phyloP scores from a whole-genome alignment of 2,113 vertebrate genomes.

The Geothlypis trichas region DNA sequence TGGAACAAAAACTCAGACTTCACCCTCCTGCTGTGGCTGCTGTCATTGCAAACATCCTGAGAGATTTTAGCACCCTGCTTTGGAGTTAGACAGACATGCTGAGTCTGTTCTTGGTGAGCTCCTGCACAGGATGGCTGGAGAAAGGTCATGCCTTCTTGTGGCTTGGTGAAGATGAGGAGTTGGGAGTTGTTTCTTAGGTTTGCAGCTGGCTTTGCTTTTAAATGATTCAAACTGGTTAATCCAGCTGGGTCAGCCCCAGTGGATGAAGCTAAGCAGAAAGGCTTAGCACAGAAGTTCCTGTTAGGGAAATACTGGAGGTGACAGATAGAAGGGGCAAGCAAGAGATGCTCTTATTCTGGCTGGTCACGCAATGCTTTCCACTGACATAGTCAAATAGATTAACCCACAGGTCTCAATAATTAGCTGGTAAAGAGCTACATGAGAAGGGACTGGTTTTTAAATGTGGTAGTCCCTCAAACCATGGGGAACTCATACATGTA shows the following conservation, averaged over 20 bases:
- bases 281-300: background rate
- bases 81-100: rapidly evolving
- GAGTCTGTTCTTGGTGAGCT: background rate
- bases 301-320: background rate
- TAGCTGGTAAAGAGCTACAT: background rate
- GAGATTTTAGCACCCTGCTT: background rate
- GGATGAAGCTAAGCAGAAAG: background rate
- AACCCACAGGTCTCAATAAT: background rate
- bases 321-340: background rate
- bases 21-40: background rate
- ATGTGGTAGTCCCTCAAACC: background rate
- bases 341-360: background rate
- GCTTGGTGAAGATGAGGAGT: background rate
- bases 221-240: background rate
- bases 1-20: background rate
- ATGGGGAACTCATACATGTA: background rate
- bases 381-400: background rate
- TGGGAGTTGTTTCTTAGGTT: background rate
- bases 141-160: background rate
- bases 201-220: background rate
- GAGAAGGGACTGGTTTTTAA: background rate
- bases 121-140: background rate
- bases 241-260: background rate
- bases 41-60: background rate
- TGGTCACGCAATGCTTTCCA: background rate